These are phyloP conservation scores for Scaptomyza pallida DNA, from an alignment of 1,140 invertebrate genomes.

Conservation along the genomic window DNA sequence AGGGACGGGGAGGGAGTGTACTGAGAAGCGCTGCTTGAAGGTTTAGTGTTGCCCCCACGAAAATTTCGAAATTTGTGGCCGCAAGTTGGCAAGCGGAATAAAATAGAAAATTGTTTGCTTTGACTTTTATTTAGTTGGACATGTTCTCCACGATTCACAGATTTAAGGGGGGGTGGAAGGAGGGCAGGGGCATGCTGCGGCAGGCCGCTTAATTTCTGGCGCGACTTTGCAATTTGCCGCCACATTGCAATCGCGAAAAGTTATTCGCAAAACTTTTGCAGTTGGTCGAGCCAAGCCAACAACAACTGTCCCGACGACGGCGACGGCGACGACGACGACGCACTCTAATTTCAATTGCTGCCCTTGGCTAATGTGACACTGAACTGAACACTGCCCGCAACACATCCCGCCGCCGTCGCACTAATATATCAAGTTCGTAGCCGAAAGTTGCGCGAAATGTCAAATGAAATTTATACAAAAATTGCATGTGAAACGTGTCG, in stretches of 20 bases:
- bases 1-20: not conserved
- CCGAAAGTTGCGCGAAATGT: conserved; percentile 62
- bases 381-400: not conserved
- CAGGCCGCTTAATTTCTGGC: conserved; percentile 70
- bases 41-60: not conserved
- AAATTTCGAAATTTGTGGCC: conserved; percentile 61
- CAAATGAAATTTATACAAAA: conserved; percentile 82
- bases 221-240: conserved; percentile 75
- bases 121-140: conserved; percentile 67
- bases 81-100: conserved; percentile 58
- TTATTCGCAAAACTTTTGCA: conserved; percentile 31
- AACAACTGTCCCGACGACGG: not conserved
- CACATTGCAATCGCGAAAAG: conserved; percentile 67
- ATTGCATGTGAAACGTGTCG: conserved; percentile 68
- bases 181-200: conserved; percentile 33
- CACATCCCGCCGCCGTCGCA: not conserved
- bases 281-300: conserved; percentile 12
- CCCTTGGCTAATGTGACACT: conserved; percentile 58
- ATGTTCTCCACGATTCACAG: conserved; percentile 31
- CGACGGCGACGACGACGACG: not conserved
- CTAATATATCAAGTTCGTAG: conserved; percentile 58
- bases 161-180: not conserved
- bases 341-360: conserved; percentile 72
- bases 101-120: conserved; percentile 69
- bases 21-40: not conserved